phyloP scores from a whole-genome alignment of 2,797 vertebrate genomes.

The Florisuga fusca region DNA sequence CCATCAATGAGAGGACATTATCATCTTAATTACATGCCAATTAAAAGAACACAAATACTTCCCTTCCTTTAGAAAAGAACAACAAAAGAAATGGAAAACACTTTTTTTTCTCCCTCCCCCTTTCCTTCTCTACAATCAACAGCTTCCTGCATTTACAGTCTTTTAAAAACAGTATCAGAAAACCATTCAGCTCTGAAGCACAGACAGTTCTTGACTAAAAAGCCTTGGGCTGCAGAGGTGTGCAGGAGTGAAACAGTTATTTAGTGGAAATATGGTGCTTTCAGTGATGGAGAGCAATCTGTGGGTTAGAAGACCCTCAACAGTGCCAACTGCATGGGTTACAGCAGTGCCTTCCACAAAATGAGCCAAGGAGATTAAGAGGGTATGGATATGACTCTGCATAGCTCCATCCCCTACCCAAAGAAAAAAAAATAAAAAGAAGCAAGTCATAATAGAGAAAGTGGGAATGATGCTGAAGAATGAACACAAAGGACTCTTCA shows the following conservation, averaged over 20 bases:
- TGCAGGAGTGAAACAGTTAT: constrained; percentile 5
- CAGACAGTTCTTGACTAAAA: constrained; percentile 1
- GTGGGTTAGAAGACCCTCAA: constrained; percentile 41
- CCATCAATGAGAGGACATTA: constrained; percentile 14
- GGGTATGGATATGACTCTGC: constrained; percentile 1
- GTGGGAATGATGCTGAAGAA: constrained; percentile 69
- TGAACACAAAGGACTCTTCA: constrained; percentile 82
- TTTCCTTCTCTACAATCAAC: neutral
- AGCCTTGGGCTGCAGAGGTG: neutral
- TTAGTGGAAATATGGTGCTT: constrained; percentile 1
- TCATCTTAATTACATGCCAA: neutral
- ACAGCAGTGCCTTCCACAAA: constrained; percentile 37
- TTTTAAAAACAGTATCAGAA: constrained; percentile 14
- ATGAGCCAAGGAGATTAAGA: neutral
- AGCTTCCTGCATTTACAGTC: neutral
- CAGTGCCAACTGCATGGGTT: neutral
- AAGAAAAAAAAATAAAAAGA: neutral
- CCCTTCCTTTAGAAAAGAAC: neutral
- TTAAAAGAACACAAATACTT: neutral
- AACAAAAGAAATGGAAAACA: neutral
- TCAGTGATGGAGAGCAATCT: constrained; percentile 19
- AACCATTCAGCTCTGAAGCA: constrained; percentile 8
- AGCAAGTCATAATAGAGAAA: constrained; percentile 59
- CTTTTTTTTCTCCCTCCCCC: too few relatives aligned
- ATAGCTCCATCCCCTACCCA: neutral